A percentile compares a stretch with the other conserved stretches of the same genome.
phyloP scores from a whole-genome alignment of 2,888 invertebrate genomes.

The Poecilus cupreus region DNA sequence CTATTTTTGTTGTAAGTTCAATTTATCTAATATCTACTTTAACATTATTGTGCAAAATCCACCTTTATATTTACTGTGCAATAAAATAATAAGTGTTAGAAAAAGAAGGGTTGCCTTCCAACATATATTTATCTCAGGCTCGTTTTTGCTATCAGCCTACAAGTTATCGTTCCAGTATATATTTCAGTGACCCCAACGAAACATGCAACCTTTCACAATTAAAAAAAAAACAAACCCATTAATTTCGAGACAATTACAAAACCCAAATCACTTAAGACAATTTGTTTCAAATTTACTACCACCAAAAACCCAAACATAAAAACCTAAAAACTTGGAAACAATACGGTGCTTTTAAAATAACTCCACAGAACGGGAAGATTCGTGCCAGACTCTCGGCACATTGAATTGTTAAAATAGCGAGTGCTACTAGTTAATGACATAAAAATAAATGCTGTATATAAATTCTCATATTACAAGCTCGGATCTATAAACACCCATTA shows the following conservation, averaged over 20 bases:
- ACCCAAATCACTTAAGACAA: conserved; percentile 26
- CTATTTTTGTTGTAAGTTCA: too few relatives aligned
- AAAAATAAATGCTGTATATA: conserved; percentile 59
- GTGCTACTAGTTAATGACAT: conserved; percentile 56
- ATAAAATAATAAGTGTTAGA: too few relatives aligned
- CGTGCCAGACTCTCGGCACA: neutral
- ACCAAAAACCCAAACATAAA: conserved; percentile 15
- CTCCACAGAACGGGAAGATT: neutral
- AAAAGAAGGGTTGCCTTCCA: too few relatives aligned
- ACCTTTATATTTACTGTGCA: too few relatives aligned
- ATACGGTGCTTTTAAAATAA: conserved; percentile 47
- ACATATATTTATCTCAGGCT: too few relatives aligned
- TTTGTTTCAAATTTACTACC: conserved; percentile 6
- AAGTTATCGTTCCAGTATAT: too few relatives aligned
- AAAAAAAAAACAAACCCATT: conserved; percentile 38
- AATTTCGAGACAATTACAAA: neutral
- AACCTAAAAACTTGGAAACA: conserved; percentile 1
- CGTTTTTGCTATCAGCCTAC: too few relatives aligned
- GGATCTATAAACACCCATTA: conserved; percentile 58
- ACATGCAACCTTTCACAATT: conserved; percentile 16
- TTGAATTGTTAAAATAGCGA: conserved; percentile 51
- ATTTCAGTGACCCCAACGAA: too few relatives aligned
- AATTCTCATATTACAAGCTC: conserved; percentile 58
- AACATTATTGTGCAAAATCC: too few relatives aligned
- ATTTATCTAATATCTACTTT: too few relatives aligned